Conservation (phyloP, 2,888 invertebrate species). For the Craniophora ligustri region DNA sequence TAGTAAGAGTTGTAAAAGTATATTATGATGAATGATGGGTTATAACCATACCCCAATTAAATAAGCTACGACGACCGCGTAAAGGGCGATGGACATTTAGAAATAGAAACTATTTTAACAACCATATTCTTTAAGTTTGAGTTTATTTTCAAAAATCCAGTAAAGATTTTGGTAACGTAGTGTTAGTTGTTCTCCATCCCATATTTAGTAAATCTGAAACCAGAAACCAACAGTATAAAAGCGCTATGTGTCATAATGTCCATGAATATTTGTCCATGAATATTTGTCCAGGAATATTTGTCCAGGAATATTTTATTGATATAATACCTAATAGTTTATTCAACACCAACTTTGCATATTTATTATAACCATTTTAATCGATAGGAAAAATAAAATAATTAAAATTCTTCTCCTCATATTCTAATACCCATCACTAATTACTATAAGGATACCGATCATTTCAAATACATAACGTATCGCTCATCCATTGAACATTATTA, state of each 20-base stretch:
- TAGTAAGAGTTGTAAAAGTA: slow-evolving; percentile 11
- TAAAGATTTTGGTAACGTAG: no score
- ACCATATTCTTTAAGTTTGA: no score
- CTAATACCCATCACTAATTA: slow-evolving; percentile 1
- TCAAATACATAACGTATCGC: slow-evolving; percentile 12
- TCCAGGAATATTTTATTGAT: no score
- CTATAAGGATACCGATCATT: slow-evolving; percentile 24
- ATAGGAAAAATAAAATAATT: not conserved
- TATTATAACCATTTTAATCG: not conserved
- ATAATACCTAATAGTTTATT: not conserved
- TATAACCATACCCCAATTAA: slow-evolving; percentile 8
- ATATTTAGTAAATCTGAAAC: no score
- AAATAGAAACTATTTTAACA: no score
- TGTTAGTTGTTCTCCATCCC: no score
- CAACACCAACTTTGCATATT: not conserved
- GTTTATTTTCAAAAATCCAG: no score
- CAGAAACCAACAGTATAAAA: no score
- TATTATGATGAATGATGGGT: slow-evolving; percentile 1
- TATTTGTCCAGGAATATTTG: no score
- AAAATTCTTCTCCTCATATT: slow-evolving; percentile 1
- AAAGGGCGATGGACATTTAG: slow-evolving; percentile 13
- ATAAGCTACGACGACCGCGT: not conserved
- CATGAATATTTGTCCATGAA: no score
- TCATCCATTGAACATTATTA: slow-evolving; percentile 22
- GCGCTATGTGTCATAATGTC: no score